A percentile compares a stretch with the other conserved stretches of the same genome.
phyloP scores from a whole-genome alignment of 2,888 invertebrate species.

The Frankliniella intonsa region DNA sequence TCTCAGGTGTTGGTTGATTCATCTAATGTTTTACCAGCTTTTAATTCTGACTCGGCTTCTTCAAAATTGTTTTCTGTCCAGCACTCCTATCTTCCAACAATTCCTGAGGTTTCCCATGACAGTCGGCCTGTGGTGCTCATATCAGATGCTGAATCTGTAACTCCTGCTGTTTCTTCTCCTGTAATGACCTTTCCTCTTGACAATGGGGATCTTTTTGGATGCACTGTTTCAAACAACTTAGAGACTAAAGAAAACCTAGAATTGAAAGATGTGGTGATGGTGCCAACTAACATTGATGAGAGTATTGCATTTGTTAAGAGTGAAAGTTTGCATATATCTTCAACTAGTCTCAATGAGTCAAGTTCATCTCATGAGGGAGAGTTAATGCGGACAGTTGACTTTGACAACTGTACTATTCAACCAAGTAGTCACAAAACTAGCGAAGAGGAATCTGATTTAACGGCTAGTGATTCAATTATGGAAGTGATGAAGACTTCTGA shows the following conservation, averaged over 20 bases:
- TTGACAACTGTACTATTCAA: too few species aligned
- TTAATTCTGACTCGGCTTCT: not conserved
- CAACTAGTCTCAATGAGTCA: too few species aligned
- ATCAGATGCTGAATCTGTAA: not conserved
- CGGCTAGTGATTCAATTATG: too few species aligned
- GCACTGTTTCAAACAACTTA: not conserved
- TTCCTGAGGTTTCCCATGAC: slow-evolving; percentile 11
- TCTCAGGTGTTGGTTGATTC: slow-evolving; percentile 20
- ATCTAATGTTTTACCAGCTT: not conserved
- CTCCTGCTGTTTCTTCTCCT: not conserved
- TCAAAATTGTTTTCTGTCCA: not conserved
- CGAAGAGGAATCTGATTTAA: too few species aligned
- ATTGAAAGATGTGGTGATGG: not conserved
- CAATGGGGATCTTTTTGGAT: not conserved
- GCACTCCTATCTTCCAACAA: slow-evolving; percentile 18
- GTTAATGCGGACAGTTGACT: too few species aligned
- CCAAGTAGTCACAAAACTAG: too few species aligned
- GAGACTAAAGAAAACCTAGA: not conserved
- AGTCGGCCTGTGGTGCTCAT: not conserved
- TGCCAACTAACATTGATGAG: not conserved
- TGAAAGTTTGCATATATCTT: too few species aligned
- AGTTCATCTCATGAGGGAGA: too few species aligned
- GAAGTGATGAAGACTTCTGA: not conserved
- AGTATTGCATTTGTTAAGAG: not conserved
- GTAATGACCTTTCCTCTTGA: not conserved